These are phyloP conservation scores for Tanytarsus gracilentus DNA, from an alignment of 2,888 invertebrate genomes.

Conservation along the genomic window DNA sequence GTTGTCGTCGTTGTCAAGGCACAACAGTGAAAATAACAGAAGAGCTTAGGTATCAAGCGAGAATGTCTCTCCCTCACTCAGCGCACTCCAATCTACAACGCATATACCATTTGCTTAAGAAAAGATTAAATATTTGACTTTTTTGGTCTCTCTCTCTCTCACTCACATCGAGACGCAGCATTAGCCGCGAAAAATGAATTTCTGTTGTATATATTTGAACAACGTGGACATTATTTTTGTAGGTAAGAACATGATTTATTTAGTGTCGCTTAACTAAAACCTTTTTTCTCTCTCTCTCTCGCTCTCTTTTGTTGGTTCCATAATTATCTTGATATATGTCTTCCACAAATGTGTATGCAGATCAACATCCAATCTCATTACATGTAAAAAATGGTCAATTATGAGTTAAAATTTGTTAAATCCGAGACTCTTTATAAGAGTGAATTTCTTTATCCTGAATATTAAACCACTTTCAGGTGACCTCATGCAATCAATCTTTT, in stretches of 20 bases:
- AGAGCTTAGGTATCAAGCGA: neutral
- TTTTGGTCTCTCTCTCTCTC: neutral
- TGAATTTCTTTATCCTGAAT: no score
- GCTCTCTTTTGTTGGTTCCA: neutral
- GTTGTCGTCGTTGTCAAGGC: neutral
- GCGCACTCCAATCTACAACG: neutral
- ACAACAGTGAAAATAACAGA: no score
- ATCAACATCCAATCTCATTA: neutral
- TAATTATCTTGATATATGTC: neutral
- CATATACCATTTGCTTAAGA: conserved; percentile 15
- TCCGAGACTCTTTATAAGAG: no score
- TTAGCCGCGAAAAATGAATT: neutral
- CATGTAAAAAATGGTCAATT: neutral
- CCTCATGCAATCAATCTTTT: conserved; percentile 15
- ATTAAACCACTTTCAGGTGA: neutral
- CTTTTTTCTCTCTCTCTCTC: neutral
- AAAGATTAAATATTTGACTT: conserved; percentile 26
- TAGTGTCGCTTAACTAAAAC: conserved; percentile 18
- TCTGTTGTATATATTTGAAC: neutral
- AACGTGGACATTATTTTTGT: neutral
- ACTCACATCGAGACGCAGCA: neutral
- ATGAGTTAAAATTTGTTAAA: no score
- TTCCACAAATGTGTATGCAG: neutral
- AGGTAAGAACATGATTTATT: conserved; percentile 18
- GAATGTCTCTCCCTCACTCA: no score